These are phyloP conservation scores for Romanogobio albipinnatus DNA, from an alignment of 2,113 vertebrate genomes.

Conservation along the genomic window DNA sequence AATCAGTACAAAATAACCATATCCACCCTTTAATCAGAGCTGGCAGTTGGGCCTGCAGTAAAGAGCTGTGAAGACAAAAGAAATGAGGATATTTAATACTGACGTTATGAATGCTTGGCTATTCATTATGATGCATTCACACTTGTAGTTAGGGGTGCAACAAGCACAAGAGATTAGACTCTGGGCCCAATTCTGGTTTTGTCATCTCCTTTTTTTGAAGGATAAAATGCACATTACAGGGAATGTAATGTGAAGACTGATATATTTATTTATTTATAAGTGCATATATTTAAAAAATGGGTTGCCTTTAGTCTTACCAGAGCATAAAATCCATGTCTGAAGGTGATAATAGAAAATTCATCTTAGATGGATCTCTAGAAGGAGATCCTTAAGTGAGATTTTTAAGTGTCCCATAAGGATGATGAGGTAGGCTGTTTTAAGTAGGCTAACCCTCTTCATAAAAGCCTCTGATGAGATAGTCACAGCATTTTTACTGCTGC, in stretches of 20 bases:
- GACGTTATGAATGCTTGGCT: not conserved
- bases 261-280: not conserved
- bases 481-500: not conserved
- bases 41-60: not conserved
- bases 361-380: not conserved
- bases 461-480: not conserved
- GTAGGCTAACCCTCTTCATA: not conserved
- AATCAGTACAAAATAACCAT: constrained; percentile 5
- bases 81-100: not conserved
- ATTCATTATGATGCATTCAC: not conserved
- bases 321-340: not conserved
- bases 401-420: not conserved
- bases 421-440: not conserved
- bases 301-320: not conserved
- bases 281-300: not conserved
- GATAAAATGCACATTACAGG: not conserved
- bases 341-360: not conserved
- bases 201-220: not conserved
- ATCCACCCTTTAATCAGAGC: constrained; percentile 2
- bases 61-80: not conserved
- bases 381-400: not conserved
- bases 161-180: not conserved
- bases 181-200: not conserved
- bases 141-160: not conserved
- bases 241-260: not conserved